Evolutionary conservation across 2,113 vertebrate genomes (phyloP).

Genomic region (Spheniscus mendiculus): DNA sequence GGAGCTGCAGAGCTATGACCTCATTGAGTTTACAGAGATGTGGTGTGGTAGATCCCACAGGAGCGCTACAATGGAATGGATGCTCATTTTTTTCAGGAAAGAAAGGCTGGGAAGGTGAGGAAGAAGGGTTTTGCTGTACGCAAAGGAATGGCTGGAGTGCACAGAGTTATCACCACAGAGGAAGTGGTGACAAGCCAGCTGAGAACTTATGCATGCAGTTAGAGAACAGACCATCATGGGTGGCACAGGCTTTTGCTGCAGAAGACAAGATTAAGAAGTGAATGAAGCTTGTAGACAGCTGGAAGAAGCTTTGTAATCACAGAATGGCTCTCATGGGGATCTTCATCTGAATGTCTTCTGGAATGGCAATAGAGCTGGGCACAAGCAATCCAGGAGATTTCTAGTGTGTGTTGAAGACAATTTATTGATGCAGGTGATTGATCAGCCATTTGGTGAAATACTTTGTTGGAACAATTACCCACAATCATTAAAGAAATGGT

Average conservation of each 20-base stretch:
- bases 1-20: neutral
- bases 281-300: neutral
- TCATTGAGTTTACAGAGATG: neutral
- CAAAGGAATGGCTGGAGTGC: neutral
- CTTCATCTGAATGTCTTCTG: neutral
- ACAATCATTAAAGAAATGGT: neutral
- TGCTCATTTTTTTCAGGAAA: neutral
- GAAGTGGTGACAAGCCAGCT: neutral
- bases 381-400: neutral
- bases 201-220: neutral
- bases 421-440: neutral
- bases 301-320: neutral
- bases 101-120: neutral
- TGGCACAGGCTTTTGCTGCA: neutral
- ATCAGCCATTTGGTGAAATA: neutral
- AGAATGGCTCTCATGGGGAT: neutral
- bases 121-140: neutral
- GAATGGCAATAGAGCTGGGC: neutral
- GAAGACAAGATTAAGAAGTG: neutral
- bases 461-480: neutral
- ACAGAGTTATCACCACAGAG: neutral
- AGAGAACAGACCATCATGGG: neutral
- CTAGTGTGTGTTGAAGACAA: neutral
- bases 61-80: neutral
- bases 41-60: too few species aligned